These are phyloP conservation scores for Erpornis zantholeuca DNA, from an alignment of 2,113 vertebrate species.

Conservation along the genomic window DNA sequence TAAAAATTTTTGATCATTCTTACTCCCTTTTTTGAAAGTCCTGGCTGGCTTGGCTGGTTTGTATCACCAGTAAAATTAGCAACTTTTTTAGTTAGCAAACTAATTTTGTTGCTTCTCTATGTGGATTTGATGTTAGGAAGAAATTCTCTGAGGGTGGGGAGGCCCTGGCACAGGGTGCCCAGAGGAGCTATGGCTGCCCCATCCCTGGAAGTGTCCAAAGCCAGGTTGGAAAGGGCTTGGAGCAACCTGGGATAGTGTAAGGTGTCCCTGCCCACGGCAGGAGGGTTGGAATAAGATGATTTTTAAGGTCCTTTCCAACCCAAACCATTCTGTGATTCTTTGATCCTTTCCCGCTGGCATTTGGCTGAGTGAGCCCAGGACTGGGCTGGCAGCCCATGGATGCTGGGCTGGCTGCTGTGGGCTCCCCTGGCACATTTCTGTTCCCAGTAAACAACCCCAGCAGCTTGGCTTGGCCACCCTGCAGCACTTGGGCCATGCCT, in stretches of 20 bases:
- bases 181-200: background rate
- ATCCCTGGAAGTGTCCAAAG: background rate
- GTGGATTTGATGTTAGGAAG: background rate
- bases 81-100: background rate
- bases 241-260: accelerated
- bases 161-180: background rate
- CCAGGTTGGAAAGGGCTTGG: accelerated
- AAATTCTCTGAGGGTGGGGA: background rate
- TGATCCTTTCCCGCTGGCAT: background rate
- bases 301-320: background rate
- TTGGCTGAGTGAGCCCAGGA: background rate
- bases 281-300: background rate
- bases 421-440: background rate
- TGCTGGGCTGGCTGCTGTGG: background rate
- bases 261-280: background rate
- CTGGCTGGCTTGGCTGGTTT: background rate
- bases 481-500: background rate
- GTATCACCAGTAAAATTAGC: background rate
- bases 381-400: background rate
- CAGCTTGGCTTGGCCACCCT: background rate
- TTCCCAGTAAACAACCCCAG: background rate
- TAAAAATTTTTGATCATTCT: background rate
- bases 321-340: background rate
- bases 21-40: background rate
- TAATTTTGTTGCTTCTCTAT: background rate